phyloP scores from a whole-genome alignment of 1,140 invertebrate species.

The Leptopilina clavipes region DNA sequence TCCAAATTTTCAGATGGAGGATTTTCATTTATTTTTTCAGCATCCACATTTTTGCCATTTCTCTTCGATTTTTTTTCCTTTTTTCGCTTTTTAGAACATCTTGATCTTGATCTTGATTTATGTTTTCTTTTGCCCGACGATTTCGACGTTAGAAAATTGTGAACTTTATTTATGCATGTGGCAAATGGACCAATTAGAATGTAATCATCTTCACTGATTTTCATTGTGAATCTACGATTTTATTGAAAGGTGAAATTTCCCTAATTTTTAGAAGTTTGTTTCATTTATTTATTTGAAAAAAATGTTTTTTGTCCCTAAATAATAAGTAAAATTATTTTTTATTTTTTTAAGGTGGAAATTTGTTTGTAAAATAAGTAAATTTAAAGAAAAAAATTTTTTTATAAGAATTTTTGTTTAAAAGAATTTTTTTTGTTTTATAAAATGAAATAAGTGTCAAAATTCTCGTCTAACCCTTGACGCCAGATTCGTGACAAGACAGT shows the following conservation, averaged over 20 bases:
- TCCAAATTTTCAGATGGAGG: neutral
- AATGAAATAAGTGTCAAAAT: neutral
- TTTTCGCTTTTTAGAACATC: neutral
- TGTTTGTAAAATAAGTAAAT: too few species aligned
- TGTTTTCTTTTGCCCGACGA: neutral
- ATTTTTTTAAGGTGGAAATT: too few species aligned
- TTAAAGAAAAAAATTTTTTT: too few species aligned
- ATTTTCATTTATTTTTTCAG: neutral
- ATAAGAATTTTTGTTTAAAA: too few species aligned
- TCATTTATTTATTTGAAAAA: too few species aligned
- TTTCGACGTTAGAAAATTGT: neutral
- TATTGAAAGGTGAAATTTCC: neutral
- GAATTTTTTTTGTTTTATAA: neutral
- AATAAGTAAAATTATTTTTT: too few species aligned
- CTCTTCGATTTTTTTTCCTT: neutral
- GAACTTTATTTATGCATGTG: neutral
- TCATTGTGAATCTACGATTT: constrained; percentile 6
- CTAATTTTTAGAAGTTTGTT: too few species aligned
- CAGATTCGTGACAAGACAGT: constrained; percentile 55
- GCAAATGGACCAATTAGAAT: constrained; percentile 31
- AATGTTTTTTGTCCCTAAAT: too few species aligned
- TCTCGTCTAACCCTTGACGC: constrained; percentile 56
- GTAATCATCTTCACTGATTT: constrained; percentile 4
- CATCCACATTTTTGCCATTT: neutral
- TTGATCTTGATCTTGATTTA: neutral